A percentile compares a stretch with the other conserved stretches of the same genome.
phyloP scores from a whole-genome alignment of 2,113 vertebrate species.

The Sapajus apella region DNA sequence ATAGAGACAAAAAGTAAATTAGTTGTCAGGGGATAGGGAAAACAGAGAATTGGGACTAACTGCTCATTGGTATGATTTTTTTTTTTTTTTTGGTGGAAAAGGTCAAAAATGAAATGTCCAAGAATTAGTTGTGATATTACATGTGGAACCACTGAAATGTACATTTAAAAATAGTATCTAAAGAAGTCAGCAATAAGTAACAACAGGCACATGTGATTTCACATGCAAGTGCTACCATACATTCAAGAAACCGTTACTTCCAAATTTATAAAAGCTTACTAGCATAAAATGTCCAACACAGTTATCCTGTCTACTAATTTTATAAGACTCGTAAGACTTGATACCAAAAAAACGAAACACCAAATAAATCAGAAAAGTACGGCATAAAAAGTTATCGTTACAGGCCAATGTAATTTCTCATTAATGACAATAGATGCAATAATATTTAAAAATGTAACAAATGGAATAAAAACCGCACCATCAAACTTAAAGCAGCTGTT shows the following conservation, averaged over 20 bases:
- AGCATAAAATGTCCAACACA: neutral
- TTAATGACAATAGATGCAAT: neutral
- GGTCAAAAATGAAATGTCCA: neutral
- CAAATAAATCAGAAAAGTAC: neutral
- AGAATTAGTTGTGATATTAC: neutral
- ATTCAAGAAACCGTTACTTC: neutral
- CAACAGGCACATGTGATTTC: neutral
- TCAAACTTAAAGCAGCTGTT: no score
- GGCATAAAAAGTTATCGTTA: neutral
- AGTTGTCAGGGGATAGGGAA: neutral
- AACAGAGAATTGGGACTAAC: neutral
- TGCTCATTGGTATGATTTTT: neutral
- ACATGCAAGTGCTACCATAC: neutral
- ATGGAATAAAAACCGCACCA: neutral
- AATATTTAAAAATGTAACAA: neutral
- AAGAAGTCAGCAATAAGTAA: neutral
- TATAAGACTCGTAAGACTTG: neutral
- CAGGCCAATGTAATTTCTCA: neutral
- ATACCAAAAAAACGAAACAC: neutral
- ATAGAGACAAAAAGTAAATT: neutral
- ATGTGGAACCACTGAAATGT: neutral
- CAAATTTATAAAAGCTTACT: neutral
- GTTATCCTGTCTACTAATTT: neutral
- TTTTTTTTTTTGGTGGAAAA: no score
- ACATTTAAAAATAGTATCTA: neutral